Base-by-base conservation (phyloP, 2,888 invertebrate genomes). In the Congeria kusceri region DNA sequence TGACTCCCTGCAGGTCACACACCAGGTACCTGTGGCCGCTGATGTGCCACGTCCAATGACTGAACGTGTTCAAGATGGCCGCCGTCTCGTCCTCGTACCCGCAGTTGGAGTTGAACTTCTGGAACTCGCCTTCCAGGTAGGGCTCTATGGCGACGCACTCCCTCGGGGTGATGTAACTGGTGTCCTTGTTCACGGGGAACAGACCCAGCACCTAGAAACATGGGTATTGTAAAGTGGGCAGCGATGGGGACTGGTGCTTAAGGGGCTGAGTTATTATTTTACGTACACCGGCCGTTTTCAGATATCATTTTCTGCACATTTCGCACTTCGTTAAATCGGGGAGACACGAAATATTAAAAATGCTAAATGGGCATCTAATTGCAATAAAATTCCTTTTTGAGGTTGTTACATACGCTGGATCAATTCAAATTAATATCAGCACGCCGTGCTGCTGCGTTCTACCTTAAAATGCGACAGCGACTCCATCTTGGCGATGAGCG, bases 121-220 rank as follows among this genome's bases (percentile, higher is more conserved):
- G 79, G 28, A 83, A 85, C 20, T 47, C 7, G 11, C 85, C 85
- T 11, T 77, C 57, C 9, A 85, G 67, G 57, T 64, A 83, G 0
- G 80, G 81, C 65, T 85, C 85, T 9, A 85, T 85, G 0, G 80
- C 78, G 3, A 85, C 83, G 28, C 74, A 68, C 53, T 85, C 85
- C 13, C 46, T 68, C 0, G 80, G 81, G 25, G 44, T 39, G 0
- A 83, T 78, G 46, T 80, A 80, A 1, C 71, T 76, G 5, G 59
- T 67, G 47, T 83, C 83, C 28, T 80, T 68, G 11, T 63, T 67
- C n/a, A 80, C 62, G 3, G 77, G 32, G 64, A 83, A 75, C 27
- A 83, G 27, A 23, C 83, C 76, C 25, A 83, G 73, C 18, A 83
- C 56, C 53, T 53, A 25, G 53, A 53, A 18, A 53, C 4, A 49